Conservation (phyloP, 2,113 vertebrate species). For the cattle (Bos taurus) region ARS-UCD2.0 NC_037338.1:39123501-39124000, state of each 20-base stretch:
- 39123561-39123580: not conserved
- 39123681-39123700: not conserved
- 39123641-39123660: not conserved
- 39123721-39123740: not conserved
- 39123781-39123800: not conserved
- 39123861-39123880: not conserved
- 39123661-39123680: not conserved
- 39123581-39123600: not conserved
- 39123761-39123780: not conserved
- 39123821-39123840: not conserved
- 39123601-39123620: not conserved
- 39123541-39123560: fast-evolving
- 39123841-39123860: not conserved
- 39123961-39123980: not conserved
- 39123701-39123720: not conserved
- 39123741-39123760: not conserved
- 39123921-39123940: not conserved
- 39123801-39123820: not conserved
- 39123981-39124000: not conserved
- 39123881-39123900: not conserved
- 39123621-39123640: not conserved
- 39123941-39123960: not conserved
- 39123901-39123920: not conserved
- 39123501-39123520: not conserved
- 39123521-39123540: not conserved